Conservation (phyloP, 2,113 vertebrate genomes). For the Fukomys damarensis region DNA sequence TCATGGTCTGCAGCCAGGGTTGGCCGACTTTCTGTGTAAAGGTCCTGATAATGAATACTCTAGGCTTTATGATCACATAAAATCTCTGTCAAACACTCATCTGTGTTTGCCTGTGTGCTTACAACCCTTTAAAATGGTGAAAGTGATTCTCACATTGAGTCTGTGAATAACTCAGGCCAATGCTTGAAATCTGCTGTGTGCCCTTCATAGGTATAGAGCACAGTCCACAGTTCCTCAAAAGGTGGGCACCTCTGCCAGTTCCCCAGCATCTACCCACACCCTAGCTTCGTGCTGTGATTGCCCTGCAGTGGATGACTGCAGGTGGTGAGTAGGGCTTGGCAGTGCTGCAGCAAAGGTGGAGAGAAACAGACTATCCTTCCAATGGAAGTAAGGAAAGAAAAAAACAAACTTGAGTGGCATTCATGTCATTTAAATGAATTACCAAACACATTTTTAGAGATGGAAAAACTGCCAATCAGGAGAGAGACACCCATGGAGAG, state of each 20-base stretch:
- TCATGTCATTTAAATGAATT: background rate
- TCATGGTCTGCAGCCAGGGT: background rate
- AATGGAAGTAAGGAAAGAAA: no score
- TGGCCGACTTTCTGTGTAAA: background rate
- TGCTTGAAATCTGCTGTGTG: background rate
- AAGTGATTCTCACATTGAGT: background rate
- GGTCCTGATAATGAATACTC: background rate
- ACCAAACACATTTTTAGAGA: background rate
- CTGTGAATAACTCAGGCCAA: background rate
- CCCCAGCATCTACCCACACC: background rate
- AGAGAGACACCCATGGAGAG: background rate
- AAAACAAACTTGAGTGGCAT: no score
- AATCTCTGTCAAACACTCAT: background rate
- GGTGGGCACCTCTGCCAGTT: background rate
- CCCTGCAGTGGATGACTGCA: background rate
- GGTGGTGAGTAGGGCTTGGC: background rate
- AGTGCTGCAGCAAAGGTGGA: background rate
- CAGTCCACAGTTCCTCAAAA: background rate
- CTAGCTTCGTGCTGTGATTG: fast-evolving
- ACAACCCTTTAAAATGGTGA: background rate
- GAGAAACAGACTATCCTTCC: background rate
- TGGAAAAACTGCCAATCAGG: background rate
- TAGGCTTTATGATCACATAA: background rate
- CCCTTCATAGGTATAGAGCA: background rate
- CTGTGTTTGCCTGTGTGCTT: background rate